Percentiles rank a stretch among this genome's conserved stretches.
These are phyloP conservation scores for Phrynocephalus guinanensis DNA, from an alignment of 2,797 vertebrate genomes.

Conservation along the genomic window DNA sequence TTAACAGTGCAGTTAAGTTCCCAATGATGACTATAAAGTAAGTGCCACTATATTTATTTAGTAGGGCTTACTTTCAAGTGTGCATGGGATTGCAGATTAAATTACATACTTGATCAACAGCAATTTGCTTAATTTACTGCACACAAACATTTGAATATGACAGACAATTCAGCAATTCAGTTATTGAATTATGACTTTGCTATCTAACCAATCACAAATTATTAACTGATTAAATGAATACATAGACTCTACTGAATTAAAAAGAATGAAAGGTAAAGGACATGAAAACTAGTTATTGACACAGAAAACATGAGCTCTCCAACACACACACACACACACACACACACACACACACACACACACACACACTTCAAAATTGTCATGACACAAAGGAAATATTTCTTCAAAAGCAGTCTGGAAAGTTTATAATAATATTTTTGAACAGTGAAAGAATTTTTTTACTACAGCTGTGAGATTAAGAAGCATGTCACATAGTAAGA, in stretches of 20 bases:
- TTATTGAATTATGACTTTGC: background rate
- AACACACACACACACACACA: too few species aligned
- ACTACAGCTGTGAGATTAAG: background rate
- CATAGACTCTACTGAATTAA: background rate
- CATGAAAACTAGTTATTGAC: too few species aligned
- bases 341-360: background rate
- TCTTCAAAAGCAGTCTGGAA: background rate
- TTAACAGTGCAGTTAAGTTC: background rate
- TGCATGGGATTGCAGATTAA: background rate
- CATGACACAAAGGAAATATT: background rate
- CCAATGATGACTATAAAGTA: background rate
- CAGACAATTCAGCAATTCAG: background rate
- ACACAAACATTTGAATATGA: background rate
- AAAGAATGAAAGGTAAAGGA: too few species aligned
- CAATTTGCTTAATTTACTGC: constrained; percentile 12
- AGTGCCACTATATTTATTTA: background rate
- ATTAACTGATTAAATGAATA: background rate
- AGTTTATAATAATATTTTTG: background rate
- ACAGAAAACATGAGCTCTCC: too few species aligned
- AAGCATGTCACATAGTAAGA: background rate
- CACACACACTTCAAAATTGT: background rate
- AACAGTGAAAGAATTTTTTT: background rate
- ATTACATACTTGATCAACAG: constrained; percentile 19
- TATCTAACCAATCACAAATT: background rate
- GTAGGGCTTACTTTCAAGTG: background rate